Conservation (phyloP, 2,797 vertebrate genomes). For the Alcedo atthis region DNA sequence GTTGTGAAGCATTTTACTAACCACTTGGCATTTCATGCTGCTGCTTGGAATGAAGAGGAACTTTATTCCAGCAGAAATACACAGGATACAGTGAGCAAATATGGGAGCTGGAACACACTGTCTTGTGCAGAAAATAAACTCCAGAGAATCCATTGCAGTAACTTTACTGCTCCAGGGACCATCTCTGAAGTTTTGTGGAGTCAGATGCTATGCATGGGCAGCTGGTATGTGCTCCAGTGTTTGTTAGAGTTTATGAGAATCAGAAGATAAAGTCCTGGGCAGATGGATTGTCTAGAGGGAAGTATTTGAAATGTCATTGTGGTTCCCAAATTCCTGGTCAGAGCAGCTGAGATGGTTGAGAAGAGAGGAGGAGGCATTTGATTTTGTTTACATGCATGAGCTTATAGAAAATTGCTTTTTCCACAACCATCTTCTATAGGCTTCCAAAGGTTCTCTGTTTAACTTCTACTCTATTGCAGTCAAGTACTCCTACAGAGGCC, state of each 20-base stretch:
- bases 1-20: slow-evolving; percentile 5
- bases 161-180: not conserved
- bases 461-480: not conserved
- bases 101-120: not conserved
- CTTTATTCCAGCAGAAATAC: slow-evolving; percentile 1
- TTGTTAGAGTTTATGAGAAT: not conserved
- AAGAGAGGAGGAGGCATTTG: not conserved
- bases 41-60: slow-evolving; percentile 25
- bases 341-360: not conserved
- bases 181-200: not conserved
- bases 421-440: not conserved
- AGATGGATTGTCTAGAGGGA: not conserved
- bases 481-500: not conserved
- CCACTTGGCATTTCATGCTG: not conserved
- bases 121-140: not conserved
- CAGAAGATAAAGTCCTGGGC: not conserved
- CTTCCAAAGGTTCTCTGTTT: slow-evolving; percentile 4
- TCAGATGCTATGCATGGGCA: not conserved
- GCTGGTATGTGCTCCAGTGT: rapidly evolving
- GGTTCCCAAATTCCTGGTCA: not conserved
- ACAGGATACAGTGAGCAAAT: not conserved
- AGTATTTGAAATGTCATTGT: not conserved
- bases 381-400: not conserved
- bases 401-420: not conserved
- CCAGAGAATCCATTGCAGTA: not conserved